Evolutionary conservation across 2,113 vertebrate genomes (phyloP).

Genomic region (Nyctereutes procyonoides): DNA sequence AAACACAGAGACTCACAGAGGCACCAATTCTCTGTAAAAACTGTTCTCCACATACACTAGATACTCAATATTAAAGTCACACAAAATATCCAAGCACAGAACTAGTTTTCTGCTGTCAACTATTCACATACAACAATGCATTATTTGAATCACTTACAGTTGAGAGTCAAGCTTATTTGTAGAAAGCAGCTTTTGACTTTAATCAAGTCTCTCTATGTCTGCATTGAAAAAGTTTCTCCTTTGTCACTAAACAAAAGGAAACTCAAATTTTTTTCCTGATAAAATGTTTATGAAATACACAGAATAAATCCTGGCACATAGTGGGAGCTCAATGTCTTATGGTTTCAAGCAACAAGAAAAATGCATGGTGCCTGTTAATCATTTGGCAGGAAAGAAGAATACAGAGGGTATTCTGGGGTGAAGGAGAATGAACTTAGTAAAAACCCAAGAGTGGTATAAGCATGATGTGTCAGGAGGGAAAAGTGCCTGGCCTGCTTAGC

Average conservation of each 20-base stretch:
- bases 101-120: background rate
- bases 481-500: background rate
- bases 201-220: background rate
- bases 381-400: background rate
- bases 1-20: background rate
- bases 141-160: background rate
- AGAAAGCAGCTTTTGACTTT: background rate
- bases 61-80: background rate
- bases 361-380: background rate
- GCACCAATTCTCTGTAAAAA: background rate
- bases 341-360: background rate
- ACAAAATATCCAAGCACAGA: background rate
- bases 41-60: background rate
- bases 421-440: background rate
- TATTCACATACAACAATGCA: background rate
- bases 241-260: slow-evolving; percentile 1
- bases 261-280: background rate
- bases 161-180: background rate
- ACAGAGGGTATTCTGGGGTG: background rate
- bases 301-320: background rate
- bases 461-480: background rate
- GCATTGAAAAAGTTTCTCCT: background rate
- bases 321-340: background rate
- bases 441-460: background rate
- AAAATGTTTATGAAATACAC: background rate